Conservation (phyloP, 2,113 vertebrate genomes). For the Ariopsis seemanni region DNA sequence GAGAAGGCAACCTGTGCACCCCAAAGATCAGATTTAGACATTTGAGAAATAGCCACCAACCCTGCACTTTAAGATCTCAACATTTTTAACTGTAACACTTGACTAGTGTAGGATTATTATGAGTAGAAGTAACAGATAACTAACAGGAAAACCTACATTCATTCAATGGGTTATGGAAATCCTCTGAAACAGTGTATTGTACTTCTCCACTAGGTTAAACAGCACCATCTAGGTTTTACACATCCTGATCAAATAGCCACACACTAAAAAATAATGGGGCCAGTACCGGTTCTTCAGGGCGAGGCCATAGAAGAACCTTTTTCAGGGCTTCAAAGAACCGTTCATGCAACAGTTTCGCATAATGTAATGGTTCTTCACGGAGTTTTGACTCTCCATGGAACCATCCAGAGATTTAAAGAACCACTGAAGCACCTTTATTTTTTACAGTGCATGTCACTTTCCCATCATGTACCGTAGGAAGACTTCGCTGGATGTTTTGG, state of each 20-base stretch:
- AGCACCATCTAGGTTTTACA: background rate
- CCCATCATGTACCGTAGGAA: background rate
- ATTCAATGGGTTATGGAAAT: background rate
- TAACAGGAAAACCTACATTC: background rate
- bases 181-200: background rate
- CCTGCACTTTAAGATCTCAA: background rate
- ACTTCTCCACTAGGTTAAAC: background rate
- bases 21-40: background rate
- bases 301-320: no score
- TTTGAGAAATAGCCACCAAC: background rate
- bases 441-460: background rate
- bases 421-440: no score
- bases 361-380: no score
- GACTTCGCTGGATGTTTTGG: background rate
- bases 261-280: no score
- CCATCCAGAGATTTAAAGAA: no score
- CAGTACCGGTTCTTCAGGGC: no score
- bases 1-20: background rate
- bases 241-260: background rate
- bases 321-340: no score
- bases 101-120: background rate
- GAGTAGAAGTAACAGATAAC: background rate
- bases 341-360: no score
- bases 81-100: background rate
- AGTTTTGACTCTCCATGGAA: no score